Evolutionary conservation across 2,797 vertebrate species (phyloP), one percentile per base, ranked within the genome.

Genomic region (Phoxinus dragarum): DNA sequence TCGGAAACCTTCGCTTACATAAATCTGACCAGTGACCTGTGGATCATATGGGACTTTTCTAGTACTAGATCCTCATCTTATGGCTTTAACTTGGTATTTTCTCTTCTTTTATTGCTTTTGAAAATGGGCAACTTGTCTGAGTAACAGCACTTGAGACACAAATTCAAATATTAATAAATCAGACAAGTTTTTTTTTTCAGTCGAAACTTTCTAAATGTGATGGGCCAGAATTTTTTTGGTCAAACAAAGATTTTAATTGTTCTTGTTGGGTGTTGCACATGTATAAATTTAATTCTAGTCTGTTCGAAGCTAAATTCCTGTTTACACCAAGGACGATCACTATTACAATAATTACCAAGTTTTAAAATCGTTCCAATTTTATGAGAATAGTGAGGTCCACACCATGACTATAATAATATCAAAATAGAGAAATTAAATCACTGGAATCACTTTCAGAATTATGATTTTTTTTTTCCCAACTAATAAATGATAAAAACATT

Each of bases 121-220:
- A 64, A 59, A 78, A 75, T 56, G 36, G 76, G 40, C 66, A 79
- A 49, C 49, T 5, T 84, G 75, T 40, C 40, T 85, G 40, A 78
- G 52, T 27, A 73, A 74, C 19, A 4, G 34, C 34, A 56, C 47
- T 81, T 42, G 34, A 52, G 64, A 44, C 67, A 72, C 11, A 12
- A 61, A 12, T 21, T 56, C 1, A 61, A 52, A 68, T 84, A 49
- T 82, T n/a, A 76, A 84, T 81, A 76, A 69, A 80, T 80, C 21
- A 12, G 27, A 80, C 27, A 87, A 40, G n/a, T 44, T 31, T 36
- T 79, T 64, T 17, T 71, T 14, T n/a, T 23, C 9, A 44, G 38
- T 27, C 14, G 47, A 74, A 27, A 6, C n/a, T 44, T 82, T 8
- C 59, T 34, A 40, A n/a, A 44, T n/a, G 42, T 7, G 19, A 74